Base-by-base conservation (phyloP, 2,888 invertebrate species). In the Philonicus albiceps region DNA sequence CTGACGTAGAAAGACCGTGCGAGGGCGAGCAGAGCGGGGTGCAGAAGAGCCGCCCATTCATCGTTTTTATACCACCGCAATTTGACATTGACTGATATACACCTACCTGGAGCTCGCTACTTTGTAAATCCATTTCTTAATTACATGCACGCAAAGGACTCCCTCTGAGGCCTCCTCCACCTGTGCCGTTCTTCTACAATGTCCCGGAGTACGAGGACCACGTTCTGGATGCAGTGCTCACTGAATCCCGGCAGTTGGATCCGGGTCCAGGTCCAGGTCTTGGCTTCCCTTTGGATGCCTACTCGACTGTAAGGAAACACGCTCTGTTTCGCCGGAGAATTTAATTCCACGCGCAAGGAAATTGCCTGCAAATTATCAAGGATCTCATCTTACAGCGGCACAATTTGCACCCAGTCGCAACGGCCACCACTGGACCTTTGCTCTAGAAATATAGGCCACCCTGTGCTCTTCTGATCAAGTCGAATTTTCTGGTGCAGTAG, bases 61-160 rank as follows among this genome's bases (percentile, higher is more conserved):
- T 74, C 34, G 34, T 74, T 74, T 74, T 74, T 74, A 74, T 74
- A 31, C n/a, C 31, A 74, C 74, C 37, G 31, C 74, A 74, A 74
- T 74, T 74, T 74, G 74, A 74, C 74, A 74, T 74, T 74, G 74
- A 74, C 31, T 74, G 37, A 37, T 74, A 37, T 37, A 34, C 34
- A 64, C 19, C 64, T 74, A 22, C 64, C 64, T 37, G 27, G 74
- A 74, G 13, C 16, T 19, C 31, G 74, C n/a, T 16, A n/a, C 74
- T 74, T 74, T 74, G 31, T 34, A 74, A 74, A 74, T 74, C 37
- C 74, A 74, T 74, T 74, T 74, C 34, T 74, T 74, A 74, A 74
- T 74, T 74, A 74, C 74, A 34, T 74, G 74, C 64, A 64, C 64
- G 64, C 64, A 27, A 4, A 64, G 22, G 19, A 64, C 64, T 22